These are phyloP conservation scores for Phyto melanocephala DNA, from an alignment of 2,888 invertebrate species.

Conservation along the genomic window DNA sequence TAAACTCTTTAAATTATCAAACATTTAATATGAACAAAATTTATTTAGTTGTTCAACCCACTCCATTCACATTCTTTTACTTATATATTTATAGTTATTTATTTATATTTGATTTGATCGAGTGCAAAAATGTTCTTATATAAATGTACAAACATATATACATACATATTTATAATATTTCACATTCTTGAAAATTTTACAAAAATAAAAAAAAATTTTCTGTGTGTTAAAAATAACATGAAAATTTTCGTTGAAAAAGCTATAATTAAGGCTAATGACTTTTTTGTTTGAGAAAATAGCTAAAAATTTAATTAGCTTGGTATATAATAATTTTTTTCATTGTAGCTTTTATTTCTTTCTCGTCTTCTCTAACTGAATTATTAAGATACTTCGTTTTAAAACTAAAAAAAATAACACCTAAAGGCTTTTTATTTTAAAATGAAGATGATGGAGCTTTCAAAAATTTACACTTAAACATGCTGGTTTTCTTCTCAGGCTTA, in stretches of 20 bases:
- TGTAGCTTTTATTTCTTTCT: too few species aligned
- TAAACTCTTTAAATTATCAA: too few species aligned
- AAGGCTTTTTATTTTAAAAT: conserved; percentile 5
- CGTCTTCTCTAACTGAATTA: background rate
- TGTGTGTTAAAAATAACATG: conserved; percentile 24
- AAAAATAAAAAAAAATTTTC: background rate
- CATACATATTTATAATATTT: too few species aligned
- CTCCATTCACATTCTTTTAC: background rate
- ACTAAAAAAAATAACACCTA: background rate
- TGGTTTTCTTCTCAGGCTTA: conserved; percentile 8
- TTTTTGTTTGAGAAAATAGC: conserved; percentile 20
- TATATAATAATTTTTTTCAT: background rate
- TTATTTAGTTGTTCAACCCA: too few species aligned
- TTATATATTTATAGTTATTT: background rate
- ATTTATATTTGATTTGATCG: too few species aligned
- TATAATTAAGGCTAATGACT: conserved; percentile 37
- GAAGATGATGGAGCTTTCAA: background rate
- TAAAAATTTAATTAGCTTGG: conserved; percentile 31
- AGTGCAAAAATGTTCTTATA: conserved; percentile 13
- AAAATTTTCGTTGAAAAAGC: conserved; percentile 35
- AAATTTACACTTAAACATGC: background rate
- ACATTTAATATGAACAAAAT: too few species aligned
- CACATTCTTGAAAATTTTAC: too few species aligned
- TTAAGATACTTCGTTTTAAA: background rate
- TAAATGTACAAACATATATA: too few species aligned